Conservation (phyloP, 2,797 vertebrate species). For the Rhinatrema bivittatum region DNA sequence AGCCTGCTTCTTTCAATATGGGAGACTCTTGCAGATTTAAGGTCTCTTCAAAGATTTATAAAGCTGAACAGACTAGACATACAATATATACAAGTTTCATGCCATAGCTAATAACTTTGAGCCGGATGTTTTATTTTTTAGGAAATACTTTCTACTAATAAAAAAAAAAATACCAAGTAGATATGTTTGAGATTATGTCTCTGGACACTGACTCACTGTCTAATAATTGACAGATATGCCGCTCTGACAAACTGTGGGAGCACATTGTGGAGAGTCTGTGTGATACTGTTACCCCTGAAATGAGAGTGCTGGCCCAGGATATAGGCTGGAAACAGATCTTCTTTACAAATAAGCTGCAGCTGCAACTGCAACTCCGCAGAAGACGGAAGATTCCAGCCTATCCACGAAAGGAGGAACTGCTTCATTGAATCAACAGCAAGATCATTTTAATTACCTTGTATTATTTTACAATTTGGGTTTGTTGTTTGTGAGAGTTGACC, state of each 20-base stretch:
- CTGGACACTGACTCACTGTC: not conserved
- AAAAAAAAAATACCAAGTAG: too few species aligned
- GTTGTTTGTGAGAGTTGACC: not conserved
- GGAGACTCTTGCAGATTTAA: too few species aligned
- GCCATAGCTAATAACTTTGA: not conserved
- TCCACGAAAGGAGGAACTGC: not conserved
- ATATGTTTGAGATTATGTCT: not conserved
- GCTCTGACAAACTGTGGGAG: constrained; percentile 66
- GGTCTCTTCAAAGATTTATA: too few species aligned
- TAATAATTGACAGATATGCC: constrained; percentile 48
- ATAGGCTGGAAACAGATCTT: constrained; percentile 70
- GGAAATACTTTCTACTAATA: too few species aligned
- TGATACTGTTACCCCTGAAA: constrained; percentile 55
- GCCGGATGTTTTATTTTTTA: not conserved
- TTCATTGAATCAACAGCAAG: constrained; percentile 4
- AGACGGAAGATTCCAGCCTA: constrained; percentile 24
- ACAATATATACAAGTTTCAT: not conserved
- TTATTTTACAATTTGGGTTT: not conserved
- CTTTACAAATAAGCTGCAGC: constrained; percentile 70
- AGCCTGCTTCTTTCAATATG: too few species aligned
- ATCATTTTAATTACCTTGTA: not conserved
- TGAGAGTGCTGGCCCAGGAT: constrained; percentile 55
- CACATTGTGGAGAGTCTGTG: constrained; percentile 45
- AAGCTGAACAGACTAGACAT: too few species aligned
- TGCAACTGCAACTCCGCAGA: constrained; percentile 64